Conservation (phyloP, 2,113 vertebrate species). For the Mormyrus iriodes region DNA sequence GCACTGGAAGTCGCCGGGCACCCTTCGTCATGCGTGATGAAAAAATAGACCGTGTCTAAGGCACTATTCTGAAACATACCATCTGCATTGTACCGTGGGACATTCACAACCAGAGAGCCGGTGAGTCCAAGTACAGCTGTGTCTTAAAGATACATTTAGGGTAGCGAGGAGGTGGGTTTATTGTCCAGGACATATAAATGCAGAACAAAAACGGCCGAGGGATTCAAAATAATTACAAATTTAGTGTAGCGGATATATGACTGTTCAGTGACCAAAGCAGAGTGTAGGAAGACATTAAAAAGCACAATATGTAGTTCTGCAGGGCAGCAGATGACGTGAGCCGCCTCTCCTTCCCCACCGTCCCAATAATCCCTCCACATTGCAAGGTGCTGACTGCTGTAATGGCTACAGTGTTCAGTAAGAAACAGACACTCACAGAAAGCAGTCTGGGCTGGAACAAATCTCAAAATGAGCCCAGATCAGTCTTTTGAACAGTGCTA, state of each 20-base stretch:
- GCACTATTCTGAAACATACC: conserved; percentile 1
- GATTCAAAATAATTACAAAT: no score
- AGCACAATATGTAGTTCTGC: background rate
- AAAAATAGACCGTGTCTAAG: conserved; percentile 10
- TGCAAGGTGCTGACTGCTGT: conserved; percentile 7
- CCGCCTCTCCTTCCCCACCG: background rate
- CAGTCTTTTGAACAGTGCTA: background rate
- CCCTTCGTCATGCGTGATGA: conserved; percentile 11
- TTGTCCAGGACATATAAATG: background rate
- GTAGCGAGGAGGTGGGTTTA: no score
- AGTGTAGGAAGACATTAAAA: conserved; percentile 21
- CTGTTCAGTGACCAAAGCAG: background rate
- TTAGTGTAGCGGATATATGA: conserved; percentile 14
- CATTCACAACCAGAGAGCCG: background rate
- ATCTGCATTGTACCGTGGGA: background rate
- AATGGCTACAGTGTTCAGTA: background rate
- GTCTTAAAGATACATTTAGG: background rate
- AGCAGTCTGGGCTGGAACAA: no score
- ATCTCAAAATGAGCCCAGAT: background rate
- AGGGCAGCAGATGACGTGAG: background rate
- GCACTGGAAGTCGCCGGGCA: background rate
- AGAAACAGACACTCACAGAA: background rate
- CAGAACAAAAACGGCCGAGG: background rate
- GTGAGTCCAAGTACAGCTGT: background rate
- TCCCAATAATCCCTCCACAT: conserved; percentile 3